Evolutionary conservation across 1,140 invertebrate species (phyloP), one percentile per base, ranked within the genome.

Genomic region (Wasmannia auropunctata): DNA sequence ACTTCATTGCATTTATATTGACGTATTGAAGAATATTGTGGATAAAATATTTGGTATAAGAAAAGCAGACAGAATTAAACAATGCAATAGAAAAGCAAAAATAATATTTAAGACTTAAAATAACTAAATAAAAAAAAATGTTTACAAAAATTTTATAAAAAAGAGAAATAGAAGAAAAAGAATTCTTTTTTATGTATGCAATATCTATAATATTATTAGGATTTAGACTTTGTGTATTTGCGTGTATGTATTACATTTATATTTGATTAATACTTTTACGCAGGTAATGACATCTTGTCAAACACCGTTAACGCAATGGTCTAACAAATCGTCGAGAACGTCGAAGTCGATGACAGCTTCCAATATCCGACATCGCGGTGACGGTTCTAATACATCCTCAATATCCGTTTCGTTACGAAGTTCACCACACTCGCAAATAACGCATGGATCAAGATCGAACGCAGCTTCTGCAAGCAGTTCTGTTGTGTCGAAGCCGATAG

Each of bases 381-480:
- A 95, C 25, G 96, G 95, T 72, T 97, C 96, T 1, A 96, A 97
- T 70, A 96, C 96, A n/a, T 96, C 95, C 0, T 97, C 97, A 0
- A 94, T 97, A 83, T 97, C 97, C 0, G 96, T 96, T 1, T 97
- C 97, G 10, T 97, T 97, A 0, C 96, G 96, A 1, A 96, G 95
- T 10, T 97, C 97, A 3, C 94, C 96, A 28, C 96, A 96, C 34
- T 97, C 96, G 1, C 91, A 95, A 43, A 89, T 95, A 88, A 95
- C 95, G 22, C 94, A 95, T 40, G 96, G 95, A 62, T 93, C 95
- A 0, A 90, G 90, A 60, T 90, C 87, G 6, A 93, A 91, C 56
- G 62, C 77, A 3, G 28, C 80, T 4, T 87, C 92, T 0, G 65
- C 83, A 11, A 93, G 84, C 10, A 92, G 67, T 56, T 89, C 87